Conservation (phyloP, 2,113 vertebrate species). For the Cepphus grylle region DNA sequence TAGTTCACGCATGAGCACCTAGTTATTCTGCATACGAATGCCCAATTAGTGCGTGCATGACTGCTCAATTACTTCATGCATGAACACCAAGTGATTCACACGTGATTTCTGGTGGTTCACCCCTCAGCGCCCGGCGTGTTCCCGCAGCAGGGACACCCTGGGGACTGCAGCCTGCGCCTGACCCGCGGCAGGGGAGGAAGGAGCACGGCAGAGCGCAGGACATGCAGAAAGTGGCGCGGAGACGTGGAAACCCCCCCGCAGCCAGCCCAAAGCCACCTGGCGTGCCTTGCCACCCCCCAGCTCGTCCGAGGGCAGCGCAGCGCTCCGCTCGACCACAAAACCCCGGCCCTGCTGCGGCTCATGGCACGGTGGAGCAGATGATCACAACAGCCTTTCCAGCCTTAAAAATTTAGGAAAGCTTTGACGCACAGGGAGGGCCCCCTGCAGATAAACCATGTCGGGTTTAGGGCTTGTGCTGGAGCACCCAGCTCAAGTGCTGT, state of each 20-base stretch:
- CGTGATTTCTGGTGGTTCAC: background rate
- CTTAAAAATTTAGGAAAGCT: background rate
- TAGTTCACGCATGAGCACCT: background rate
- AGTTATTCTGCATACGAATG: background rate
- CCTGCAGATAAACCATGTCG: background rate
- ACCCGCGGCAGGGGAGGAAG: background rate
- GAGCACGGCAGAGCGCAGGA: background rate
- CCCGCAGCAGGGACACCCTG: background rate
- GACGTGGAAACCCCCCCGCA: background rate
- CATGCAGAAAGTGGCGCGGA: accelerated
- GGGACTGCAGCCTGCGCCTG: background rate
- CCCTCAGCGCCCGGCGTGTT: background rate
- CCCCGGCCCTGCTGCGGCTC: background rate
- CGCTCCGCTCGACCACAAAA: background rate
- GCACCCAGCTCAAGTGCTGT: background rate
- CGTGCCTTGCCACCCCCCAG: background rate
- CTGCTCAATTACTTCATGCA: background rate
- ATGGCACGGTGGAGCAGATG: background rate
- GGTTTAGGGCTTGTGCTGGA: background rate
- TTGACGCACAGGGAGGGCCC: background rate
- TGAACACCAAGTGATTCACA: background rate
- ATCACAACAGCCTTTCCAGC: background rate
- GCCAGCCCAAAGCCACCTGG: background rate
- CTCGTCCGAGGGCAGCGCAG: background rate
- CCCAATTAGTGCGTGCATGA: background rate